Evolutionary conservation across 2,888 invertebrate species (phyloP).

Genomic region (Nysson spinosus): DNA sequence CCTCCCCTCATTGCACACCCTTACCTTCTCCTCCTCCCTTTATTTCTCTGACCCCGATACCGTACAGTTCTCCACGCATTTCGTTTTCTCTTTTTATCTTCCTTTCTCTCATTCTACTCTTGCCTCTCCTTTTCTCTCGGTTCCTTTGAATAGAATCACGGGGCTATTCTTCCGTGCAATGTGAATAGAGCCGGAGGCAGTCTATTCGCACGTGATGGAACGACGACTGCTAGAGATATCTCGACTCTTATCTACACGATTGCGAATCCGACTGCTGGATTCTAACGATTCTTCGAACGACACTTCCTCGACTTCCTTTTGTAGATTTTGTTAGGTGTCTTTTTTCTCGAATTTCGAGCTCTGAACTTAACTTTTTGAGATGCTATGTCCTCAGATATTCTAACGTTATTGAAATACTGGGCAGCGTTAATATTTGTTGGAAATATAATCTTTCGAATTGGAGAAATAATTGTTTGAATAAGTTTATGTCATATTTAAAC

Average conservation of each 20-base stretch:
- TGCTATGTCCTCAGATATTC: too few species aligned
- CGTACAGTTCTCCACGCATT: constrained; percentile 19
- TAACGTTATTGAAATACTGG: too few species aligned
- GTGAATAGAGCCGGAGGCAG: constrained; percentile 62
- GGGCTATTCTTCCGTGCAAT: constrained; percentile 70
- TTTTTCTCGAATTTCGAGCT: background rate
- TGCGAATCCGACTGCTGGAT: constrained; percentile 53
- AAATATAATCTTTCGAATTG: too few species aligned
- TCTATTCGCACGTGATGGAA: constrained; percentile 68
- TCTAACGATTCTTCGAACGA: constrained; percentile 43
- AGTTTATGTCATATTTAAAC: background rate
- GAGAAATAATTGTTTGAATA: background rate
- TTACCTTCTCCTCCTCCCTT: constrained; percentile 33
- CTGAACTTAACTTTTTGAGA: too few species aligned
- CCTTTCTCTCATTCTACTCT: constrained; percentile 20
- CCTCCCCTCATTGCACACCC: constrained; percentile 48
- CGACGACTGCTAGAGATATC: constrained; percentile 68
- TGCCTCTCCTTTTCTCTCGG: constrained; percentile 30
- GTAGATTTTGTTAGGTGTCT: background rate
- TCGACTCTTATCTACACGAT: constrained; percentile 69
- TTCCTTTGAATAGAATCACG: constrained; percentile 72
- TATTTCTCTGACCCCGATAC: constrained; percentile 33
- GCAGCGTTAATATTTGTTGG: too few species aligned
- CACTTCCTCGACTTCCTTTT: background rate
- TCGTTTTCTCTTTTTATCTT: constrained; percentile 19